Evolutionary conservation across 2,888 invertebrate species (phyloP).

Genomic region (Plagodis pulveraria): DNA sequence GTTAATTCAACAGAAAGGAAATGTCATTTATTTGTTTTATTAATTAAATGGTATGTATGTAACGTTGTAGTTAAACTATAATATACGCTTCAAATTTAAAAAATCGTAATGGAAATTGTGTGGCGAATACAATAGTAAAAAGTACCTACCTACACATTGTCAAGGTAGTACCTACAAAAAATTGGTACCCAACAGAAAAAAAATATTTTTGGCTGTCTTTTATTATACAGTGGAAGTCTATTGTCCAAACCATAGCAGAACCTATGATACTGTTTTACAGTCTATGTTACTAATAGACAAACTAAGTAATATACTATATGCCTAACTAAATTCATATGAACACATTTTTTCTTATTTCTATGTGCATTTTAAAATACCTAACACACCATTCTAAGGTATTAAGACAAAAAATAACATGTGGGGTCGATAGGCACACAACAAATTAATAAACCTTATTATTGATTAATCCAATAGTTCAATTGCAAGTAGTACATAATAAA

Average conservation of each 20-base stretch:
- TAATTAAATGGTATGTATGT: constrained; percentile 42
- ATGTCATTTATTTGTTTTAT: constrained; percentile 66
- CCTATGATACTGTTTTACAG: constrained; percentile 77
- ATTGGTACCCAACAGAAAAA: constrained; percentile 5
- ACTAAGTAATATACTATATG: constrained; percentile 64
- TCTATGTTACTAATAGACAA: constrained; percentile 73
- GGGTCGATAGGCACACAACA: constrained; percentile 5
- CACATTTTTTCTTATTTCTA: constrained; percentile 81
- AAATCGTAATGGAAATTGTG: constrained; percentile 21
- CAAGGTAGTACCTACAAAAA: no score
- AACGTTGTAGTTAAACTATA: constrained; percentile 38
- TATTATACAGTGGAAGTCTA: constrained; percentile 41
- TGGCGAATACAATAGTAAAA: neutral
- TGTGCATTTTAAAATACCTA: constrained; percentile 61
- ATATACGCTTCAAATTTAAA: constrained; percentile 29
- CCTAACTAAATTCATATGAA: constrained; percentile 82
- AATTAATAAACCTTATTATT: neutral
- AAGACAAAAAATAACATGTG: constrained; percentile 13
- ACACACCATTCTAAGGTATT: constrained; percentile 67
- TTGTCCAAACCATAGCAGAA: constrained; percentile 46
- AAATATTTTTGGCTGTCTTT: constrained; percentile 42
- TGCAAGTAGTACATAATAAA: no score
- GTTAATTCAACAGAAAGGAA: constrained; percentile 64
- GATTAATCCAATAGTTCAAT: no score
- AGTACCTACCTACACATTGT: no score